These are phyloP conservation scores for Epirrhoe tristata DNA, from an alignment of 2,888 invertebrate species.

Conservation along the genomic window DNA sequence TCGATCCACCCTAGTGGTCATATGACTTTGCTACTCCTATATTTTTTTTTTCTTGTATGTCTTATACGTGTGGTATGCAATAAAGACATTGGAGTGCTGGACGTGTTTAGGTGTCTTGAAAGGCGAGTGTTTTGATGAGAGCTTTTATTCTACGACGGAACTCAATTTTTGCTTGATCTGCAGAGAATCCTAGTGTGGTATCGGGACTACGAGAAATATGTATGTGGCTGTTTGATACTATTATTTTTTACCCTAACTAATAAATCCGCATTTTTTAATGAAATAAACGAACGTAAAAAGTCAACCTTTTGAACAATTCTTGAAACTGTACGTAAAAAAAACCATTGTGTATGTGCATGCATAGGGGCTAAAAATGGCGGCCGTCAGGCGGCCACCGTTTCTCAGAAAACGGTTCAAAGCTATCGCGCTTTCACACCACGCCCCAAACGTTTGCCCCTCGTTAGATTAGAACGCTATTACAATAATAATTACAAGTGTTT, in stretches of 20 bases:
- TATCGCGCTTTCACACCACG: constrained; percentile 61
- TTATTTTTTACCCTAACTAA: neutral
- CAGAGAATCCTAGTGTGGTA: too few relatives aligned
- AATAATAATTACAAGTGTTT: constrained; percentile 76
- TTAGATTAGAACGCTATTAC: constrained; percentile 74
- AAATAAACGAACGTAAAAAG: neutral
- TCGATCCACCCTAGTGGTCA: too few relatives aligned
- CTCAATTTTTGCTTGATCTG: too few relatives aligned
- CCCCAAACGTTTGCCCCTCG: constrained; percentile 56
- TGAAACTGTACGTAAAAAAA: too few relatives aligned
- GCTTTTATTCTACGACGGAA: too few relatives aligned
- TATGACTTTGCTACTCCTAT: too few relatives aligned
- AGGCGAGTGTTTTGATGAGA: too few relatives aligned
- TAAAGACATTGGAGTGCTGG: too few relatives aligned
- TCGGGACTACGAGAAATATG: neutral
- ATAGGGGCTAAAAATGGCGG: neutral
- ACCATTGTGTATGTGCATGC: too few relatives aligned
- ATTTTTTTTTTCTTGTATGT: too few relatives aligned
- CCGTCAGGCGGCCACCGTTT: neutral
- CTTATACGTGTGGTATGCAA: too few relatives aligned
- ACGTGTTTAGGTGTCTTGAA: too few relatives aligned
- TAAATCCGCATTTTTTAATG: neutral
- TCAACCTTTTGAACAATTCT: neutral
- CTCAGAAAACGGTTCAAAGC: constrained; percentile 21
- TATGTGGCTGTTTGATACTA: neutral